Evolutionary conservation across 2,113 vertebrate genomes (phyloP).

Genomic region (Dinomys branickii): DNA sequence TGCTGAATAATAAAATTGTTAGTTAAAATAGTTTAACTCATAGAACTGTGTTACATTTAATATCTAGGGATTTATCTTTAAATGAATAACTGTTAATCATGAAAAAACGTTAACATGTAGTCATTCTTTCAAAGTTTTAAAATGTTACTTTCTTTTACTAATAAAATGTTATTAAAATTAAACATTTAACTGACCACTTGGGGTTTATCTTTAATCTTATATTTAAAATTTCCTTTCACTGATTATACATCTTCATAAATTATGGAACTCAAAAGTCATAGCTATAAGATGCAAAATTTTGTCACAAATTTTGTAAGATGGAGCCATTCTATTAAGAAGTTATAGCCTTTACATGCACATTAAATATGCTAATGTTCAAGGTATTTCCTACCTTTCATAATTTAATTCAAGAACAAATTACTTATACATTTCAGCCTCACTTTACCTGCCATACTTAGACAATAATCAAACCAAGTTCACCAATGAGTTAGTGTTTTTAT

Average conservation of each 20-base stretch:
- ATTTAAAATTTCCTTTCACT: neutral
- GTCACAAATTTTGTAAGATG: neutral
- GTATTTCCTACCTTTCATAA: neutral
- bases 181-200: neutral
- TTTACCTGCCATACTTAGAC: neutral
- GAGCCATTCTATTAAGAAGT: neutral
- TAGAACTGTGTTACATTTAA: neutral
- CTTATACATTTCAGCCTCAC: neutral
- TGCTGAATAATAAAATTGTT: neutral
- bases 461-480: neutral
- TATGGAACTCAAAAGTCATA: neutral
- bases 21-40: neutral
- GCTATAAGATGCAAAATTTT: neutral
- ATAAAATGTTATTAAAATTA: neutral
- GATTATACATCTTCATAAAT: neutral
- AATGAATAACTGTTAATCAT: neutral
- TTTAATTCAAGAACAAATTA: slow-evolving; percentile 24
- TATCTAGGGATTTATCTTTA: neutral
- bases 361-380: neutral
- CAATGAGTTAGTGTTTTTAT: neutral
- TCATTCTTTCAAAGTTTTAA: neutral
- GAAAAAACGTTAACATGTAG: neutral
- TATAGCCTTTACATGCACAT: neutral
- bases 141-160: neutral
- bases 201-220: neutral